These are phyloP conservation scores for Bos indicus DNA, from an alignment of 2,113 vertebrate species.

Conservation along the genomic window DNA sequence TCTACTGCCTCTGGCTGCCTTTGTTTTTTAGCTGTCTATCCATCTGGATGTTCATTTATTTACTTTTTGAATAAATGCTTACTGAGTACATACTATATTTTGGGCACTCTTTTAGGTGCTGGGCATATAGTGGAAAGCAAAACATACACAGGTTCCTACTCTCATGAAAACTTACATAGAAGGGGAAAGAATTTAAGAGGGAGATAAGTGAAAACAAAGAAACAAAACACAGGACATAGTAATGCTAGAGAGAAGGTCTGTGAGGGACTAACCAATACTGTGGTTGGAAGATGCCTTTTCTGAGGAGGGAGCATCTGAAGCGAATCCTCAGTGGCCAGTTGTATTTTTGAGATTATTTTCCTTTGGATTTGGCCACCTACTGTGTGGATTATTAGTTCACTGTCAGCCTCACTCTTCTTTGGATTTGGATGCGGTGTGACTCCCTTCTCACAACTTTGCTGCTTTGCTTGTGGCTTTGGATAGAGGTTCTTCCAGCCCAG, in stretches of 20 bases:
- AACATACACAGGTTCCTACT: not conserved
- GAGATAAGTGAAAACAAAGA: not conserved
- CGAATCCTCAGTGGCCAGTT: not conserved
- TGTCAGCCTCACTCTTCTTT: not conserved
- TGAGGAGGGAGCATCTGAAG: not conserved
- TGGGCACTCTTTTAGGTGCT: not conserved
- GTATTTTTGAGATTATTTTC: not conserved
- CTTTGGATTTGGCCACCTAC: not conserved
- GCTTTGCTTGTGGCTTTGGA: not conserved
- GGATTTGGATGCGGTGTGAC: not conserved
- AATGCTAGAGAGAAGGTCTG: not conserved
- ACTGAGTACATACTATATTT: not conserved
- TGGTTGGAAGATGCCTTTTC: not conserved
- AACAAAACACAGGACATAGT: not conserved
- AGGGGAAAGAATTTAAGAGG: not conserved
- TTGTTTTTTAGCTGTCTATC: not conserved
- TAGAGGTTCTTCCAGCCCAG: not conserved
- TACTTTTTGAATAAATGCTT: not conserved
- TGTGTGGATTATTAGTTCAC: not conserved
- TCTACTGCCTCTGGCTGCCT: not conserved
- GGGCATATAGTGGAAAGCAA: not conserved
- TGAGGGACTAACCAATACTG: not conserved
- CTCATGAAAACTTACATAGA: not conserved
- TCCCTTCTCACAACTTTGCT: not conserved
- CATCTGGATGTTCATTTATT: not conserved